Percentiles rank a stretch among this genome's conserved stretches.
phyloP scores from a whole-genome alignment of 1,140 invertebrate genomes.

The Ceratina calcarata region DNA sequence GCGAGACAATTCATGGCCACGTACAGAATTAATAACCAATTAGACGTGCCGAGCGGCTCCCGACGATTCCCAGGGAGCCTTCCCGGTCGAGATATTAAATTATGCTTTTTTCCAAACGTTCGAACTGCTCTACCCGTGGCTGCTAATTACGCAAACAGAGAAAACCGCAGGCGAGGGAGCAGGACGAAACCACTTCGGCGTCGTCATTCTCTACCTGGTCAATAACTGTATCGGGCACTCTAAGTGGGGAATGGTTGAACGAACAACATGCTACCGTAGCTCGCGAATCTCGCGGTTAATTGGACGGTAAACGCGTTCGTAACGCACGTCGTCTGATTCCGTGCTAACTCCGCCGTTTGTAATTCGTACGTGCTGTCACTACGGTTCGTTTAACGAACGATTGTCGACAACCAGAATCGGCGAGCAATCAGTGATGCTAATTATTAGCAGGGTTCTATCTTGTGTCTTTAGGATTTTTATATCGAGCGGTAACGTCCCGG shows the following conservation, averaged over 20 bases:
- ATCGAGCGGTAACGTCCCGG: no score
- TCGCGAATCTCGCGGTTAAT: conserved; percentile 44
- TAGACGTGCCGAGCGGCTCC: conserved; percentile 3
- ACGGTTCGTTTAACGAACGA: no score
- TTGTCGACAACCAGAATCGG: no score
- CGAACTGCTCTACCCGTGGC: conserved; percentile 9
- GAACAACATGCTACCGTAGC: neutral
- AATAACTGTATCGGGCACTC: conserved; percentile 8
- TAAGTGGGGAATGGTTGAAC: neutral
- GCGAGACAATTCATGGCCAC: neutral
- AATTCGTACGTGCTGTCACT: neutral
- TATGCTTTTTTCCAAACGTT: conserved; percentile 19
- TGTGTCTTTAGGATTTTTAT: no score
- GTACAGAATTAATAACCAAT: conserved; percentile 43
- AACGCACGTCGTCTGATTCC: conserved; percentile 4
- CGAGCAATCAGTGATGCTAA: no score
- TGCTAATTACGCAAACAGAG: conserved; percentile 42
- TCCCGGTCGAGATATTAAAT: conserved; percentile 35
- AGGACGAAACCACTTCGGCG: neutral
- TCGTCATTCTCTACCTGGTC: neutral
- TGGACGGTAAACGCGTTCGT: conserved; percentile 33
- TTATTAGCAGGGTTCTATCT: no score
- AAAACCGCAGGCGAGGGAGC: neutral
- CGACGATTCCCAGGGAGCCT: neutral
- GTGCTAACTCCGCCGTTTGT: conserved; percentile 23